Evolutionary conservation across 2,888 invertebrate genomes (phyloP), one percentile per base, ranked within the genome.

Genomic region (Oxystoma pomonae): DNA sequence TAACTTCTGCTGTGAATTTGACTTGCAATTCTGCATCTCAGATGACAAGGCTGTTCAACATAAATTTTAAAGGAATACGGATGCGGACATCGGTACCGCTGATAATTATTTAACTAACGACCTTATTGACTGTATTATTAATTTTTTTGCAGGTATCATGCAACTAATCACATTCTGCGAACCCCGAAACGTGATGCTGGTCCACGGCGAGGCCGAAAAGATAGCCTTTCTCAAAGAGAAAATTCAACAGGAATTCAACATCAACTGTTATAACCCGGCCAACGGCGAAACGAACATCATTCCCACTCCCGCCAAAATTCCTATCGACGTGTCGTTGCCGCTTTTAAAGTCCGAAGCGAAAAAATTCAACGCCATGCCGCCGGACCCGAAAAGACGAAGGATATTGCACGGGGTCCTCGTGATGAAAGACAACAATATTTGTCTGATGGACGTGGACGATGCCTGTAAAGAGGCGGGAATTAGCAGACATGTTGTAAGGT

Each of bases 211-310:
- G 82, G 96, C 94, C 1, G 92, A 88, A 20, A 99, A 99, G 83
- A 99, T 99, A 97, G 94, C 96, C 75, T 99, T 98, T 79, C 83
- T 99, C 20, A 94, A 94, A 73, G 91, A 91, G 62, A 98, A 98
- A 83, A 98, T 99, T 68, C 91, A 92, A 69, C 89, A 94, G 77
- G 94, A 95, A 77, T 94, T 94, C 76, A 92, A 91, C 67, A 86
- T 96, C 49, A 90, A 90, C 71, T 98, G 98, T 76, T 96, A 87
- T 74, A 96, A 94, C 88, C 99, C 99, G 20, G 98, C 97, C 0
- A 99, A 99, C 83, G 99, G 99, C 0, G 99, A 99, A 82, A 96
- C 97, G 0, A 92, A 93, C 72, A 83, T 88, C 20, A 96, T 99
- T 63, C 87, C 86, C 35, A 95, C 96, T 0, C 90, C 90, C 1